phyloP scores from a whole-genome alignment of 2,797 vertebrate genomes.

The Aphelocoma californica region DNA sequence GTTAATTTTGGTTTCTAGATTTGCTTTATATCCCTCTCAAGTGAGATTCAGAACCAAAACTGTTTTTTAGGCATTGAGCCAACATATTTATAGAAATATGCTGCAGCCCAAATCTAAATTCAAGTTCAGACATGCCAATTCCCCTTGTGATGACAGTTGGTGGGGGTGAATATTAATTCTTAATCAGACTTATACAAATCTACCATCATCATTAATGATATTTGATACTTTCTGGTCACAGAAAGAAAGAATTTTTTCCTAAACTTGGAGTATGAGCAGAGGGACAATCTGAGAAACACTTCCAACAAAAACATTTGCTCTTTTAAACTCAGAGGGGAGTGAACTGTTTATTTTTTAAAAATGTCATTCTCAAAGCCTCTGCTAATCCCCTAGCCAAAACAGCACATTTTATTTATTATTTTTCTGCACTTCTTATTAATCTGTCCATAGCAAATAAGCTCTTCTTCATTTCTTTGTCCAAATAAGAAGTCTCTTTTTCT shows the following conservation, averaged over 20 bases:
- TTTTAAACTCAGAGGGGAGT: neutral
- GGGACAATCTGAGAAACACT: neutral
- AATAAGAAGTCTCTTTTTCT: neutral
- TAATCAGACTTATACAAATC: constrained; percentile 21
- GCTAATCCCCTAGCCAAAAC: neutral
- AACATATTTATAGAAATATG: constrained; percentile 54
- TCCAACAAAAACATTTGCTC: neutral
- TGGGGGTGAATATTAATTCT: constrained; percentile 44
- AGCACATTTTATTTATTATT: neutral
- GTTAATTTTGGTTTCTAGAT: constrained; percentile 62
- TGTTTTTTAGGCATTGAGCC: constrained; percentile 33
- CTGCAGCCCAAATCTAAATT: constrained; percentile 64
- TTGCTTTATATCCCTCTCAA: constrained; percentile 39
- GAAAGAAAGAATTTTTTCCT: neutral
- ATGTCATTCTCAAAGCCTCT: neutral
- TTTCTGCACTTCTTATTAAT: neutral
- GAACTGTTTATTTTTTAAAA: neutral
- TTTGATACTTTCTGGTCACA: neutral
- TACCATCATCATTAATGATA: neutral
- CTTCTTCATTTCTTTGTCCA: neutral
- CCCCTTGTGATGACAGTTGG: constrained; percentile 49
- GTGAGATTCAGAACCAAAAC: constrained; percentile 54
- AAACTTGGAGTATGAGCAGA: neutral
- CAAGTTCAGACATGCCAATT: constrained; percentile 45
- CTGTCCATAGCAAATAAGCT: neutral